These are phyloP conservation scores for Micronycteris hirsuta DNA, from an alignment of 2,113 vertebrate species.

Conservation along the genomic window DNA sequence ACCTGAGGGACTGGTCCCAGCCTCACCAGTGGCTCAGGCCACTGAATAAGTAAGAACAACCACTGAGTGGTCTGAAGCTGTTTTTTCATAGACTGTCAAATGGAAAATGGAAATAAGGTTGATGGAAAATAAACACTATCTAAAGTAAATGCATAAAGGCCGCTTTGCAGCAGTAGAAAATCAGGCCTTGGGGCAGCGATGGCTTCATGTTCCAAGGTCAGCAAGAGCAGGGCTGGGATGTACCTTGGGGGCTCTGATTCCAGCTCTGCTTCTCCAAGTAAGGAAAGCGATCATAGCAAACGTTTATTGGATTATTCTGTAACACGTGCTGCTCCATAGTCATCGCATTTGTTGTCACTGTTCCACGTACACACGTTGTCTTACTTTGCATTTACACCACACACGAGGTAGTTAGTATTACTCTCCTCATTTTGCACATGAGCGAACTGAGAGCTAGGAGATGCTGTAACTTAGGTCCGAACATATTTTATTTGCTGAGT, in stretches of 20 bases:
- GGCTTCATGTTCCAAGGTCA: background rate
- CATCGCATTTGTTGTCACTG: background rate
- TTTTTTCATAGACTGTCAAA: background rate
- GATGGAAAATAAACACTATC: background rate
- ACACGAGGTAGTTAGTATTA: background rate
- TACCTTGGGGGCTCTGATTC: background rate
- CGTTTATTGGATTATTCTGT: background rate
- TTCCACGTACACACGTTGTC: background rate
- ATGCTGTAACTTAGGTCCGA: background rate
- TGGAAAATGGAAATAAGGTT: background rate
- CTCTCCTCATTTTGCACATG: background rate
- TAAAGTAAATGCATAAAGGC: background rate
- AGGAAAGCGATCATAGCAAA: background rate
- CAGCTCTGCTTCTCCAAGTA: background rate
- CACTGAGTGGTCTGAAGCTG: background rate
- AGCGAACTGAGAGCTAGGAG: background rate
- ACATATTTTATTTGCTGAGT: background rate
- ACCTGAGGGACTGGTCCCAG: background rate
- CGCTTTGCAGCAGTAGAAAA: background rate
- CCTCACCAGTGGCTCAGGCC: background rate
- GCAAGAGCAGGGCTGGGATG: background rate
- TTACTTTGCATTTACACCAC: background rate
- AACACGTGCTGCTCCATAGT: background rate
- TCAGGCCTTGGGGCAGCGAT: background rate
- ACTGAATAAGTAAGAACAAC: background rate